Base-by-base conservation (phyloP, 2,113 vertebrate genomes). In the Gallinago undulata region DNA sequence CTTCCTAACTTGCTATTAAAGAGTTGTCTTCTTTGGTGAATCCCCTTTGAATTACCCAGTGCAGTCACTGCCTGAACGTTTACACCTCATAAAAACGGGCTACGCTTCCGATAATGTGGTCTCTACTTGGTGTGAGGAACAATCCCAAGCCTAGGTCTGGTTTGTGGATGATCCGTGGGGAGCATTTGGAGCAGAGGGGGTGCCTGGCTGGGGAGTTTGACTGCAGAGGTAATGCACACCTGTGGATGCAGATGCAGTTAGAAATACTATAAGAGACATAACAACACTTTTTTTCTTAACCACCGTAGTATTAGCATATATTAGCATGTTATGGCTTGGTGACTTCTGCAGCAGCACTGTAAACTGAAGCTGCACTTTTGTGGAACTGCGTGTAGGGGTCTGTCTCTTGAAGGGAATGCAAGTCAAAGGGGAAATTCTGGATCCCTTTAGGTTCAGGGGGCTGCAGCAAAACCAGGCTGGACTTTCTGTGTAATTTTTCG, bases 121-220 rank as follows among this genome's bases (percentile, higher is more conserved):
- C 10, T 66, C 33, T 47, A 15, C 10, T 25, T 0, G 3, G 45
- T 0, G 0, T 16, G 22, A 87, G n/a, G 7, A 87, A 23, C 24
- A 76, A 19, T 57, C 35, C 37, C 53, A 31, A 39, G 3, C 73
- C 21, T 74, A 25, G 33, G 17, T 77, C 69, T 81, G 22, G 7
- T 59, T 73, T 77, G 43, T 64, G n/a, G 48, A 5, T 77, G 11
- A 33, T 64, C 57, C 84, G 43, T 77, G 11, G 19, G 43, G 7
- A 72, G 9, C 22, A 37, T 31, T 76, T 18, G 21, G 30, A 93
- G n/a, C 28, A 35, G 51, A 12, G 45, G 28, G 51, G 56, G 37
- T 41, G 39, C 23, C 81, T 67, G 62, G 10, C 51, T 33, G 18
- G 62, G 22, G 39, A 82, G 17, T 14, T 60, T 67, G 3, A 3